These are phyloP conservation scores for Cariama cristata DNA, from an alignment of 2,113 vertebrate species.

Conservation along the genomic window DNA sequence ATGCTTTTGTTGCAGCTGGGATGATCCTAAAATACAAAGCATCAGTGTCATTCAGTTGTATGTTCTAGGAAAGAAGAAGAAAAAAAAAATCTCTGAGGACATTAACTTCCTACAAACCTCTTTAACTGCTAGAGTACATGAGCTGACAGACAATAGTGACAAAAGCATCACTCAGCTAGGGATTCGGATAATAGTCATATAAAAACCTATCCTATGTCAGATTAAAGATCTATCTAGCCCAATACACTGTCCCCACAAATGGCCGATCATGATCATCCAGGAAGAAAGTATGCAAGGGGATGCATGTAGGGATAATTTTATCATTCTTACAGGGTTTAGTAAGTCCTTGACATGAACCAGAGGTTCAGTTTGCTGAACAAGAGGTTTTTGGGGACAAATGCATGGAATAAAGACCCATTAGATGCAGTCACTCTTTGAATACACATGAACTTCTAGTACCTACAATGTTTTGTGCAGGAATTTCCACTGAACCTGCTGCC, in stretches of 20 bases:
- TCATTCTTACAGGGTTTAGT: neutral
- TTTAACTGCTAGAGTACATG: neutral
- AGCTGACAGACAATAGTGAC: neutral
- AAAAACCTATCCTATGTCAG: neutral
- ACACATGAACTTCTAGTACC: neutral
- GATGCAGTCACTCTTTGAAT: neutral
- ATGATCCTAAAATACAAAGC: neutral
- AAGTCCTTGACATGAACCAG: neutral
- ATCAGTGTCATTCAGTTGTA: neutral
- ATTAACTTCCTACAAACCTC: neutral
- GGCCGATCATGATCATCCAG: neutral
- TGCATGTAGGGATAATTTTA: neutral
- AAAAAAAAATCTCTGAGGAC: neutral
- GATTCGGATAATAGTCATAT: neutral
- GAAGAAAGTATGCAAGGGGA: neutral
- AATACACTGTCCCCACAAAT: neutral
- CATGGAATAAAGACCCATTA: neutral
- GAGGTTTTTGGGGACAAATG: neutral
- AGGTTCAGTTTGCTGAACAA: neutral
- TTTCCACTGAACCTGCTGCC: neutral
- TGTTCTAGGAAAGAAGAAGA: neutral
- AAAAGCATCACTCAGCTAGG: neutral
- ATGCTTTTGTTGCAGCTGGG: neutral
- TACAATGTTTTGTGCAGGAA: neutral
- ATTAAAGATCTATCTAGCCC: neutral